Percentiles rank a stretch among this genome's conserved stretches.
Evolutionary conservation across 2,797 vertebrate genomes (phyloP).

Genomic region (Brotula barbata): DNA sequence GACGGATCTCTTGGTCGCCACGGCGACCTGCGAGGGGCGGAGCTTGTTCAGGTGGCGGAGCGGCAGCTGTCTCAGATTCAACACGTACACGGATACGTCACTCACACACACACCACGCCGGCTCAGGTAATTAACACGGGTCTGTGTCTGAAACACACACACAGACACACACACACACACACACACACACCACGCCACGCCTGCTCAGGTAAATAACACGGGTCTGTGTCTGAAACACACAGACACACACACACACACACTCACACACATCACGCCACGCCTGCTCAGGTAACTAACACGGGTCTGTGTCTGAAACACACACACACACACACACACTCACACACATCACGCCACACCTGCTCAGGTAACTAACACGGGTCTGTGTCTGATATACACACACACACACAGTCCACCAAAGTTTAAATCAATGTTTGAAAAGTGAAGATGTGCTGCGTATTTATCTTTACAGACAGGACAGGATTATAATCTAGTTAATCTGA

Average conservation of each 20-base stretch:
- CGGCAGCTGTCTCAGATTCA: conserved; percentile 96
- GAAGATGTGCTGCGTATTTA: too few species aligned
- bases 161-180: background rate
- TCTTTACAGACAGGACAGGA: too few species aligned
- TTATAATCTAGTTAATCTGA: too few species aligned
- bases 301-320: background rate
- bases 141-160: background rate
- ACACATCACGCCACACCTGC: too few species aligned
- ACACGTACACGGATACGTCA: conserved; percentile 93
- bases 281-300: conserved; percentile 67
- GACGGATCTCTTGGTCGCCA: conserved; percentile 83
- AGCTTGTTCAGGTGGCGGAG: conserved; percentile 93
- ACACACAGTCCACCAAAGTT: too few species aligned
- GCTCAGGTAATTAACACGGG: conserved; percentile 65
- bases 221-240: too few species aligned
- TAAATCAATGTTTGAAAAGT: too few species aligned
- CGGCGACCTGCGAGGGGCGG: conserved; percentile 83
- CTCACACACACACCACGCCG: conserved; percentile 88
- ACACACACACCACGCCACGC: too few species aligned
- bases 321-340: background rate
- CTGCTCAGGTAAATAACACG: too few species aligned
- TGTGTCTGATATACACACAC: too few species aligned
- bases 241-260: too few species aligned
- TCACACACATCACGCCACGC: conserved; percentile 88
- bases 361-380: too few species aligned